Evolutionary conservation across 2,113 vertebrate genomes (phyloP).

Genomic region (Melozone crissalis): DNA sequence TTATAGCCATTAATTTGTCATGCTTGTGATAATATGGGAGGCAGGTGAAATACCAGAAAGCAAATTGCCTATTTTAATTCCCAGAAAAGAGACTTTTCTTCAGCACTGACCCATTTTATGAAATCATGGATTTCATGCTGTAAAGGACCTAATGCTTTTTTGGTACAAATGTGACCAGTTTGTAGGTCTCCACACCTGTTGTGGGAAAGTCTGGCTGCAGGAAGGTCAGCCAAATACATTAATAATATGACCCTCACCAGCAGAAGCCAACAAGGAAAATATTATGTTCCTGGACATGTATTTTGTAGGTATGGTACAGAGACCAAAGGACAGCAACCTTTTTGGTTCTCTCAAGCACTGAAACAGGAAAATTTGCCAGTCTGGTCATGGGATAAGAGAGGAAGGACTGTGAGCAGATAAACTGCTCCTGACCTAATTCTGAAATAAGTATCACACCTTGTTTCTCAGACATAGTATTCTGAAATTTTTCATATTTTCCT

Average conservation of each 20-base stretch:
- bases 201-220: neutral
- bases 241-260: neutral
- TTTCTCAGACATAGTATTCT: neutral
- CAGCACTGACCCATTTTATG: neutral
- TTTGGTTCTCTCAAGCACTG: neutral
- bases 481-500: neutral
- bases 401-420: neutral
- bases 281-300: neutral
- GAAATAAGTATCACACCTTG: neutral
- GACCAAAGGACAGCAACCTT: neutral
- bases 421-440: neutral
- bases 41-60: neutral
- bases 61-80: neutral
- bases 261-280: neutral
- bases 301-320: neutral
- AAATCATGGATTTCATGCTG: neutral
- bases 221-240: neutral
- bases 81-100: neutral
- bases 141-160: neutral
- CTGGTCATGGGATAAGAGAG: neutral
- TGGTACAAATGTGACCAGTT: neutral
- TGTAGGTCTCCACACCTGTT: neutral
- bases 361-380: neutral
- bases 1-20: neutral
- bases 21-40: neutral